Conservation (phyloP, 2,888 invertebrate species). For the Frankliniella fusca region DNA sequence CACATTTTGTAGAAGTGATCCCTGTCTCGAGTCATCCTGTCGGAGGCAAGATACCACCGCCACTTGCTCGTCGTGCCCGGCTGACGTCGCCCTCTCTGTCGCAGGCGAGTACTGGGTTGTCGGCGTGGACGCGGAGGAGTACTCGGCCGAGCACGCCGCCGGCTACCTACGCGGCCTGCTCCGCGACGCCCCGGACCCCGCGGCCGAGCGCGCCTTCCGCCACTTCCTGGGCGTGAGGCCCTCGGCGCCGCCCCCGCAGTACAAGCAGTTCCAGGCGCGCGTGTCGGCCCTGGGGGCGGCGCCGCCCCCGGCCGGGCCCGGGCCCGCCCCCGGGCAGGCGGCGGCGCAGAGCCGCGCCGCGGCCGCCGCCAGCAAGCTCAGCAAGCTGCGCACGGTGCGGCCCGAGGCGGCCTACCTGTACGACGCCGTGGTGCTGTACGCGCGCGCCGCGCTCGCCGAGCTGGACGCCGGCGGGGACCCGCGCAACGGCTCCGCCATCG, state of each 20-base stretch:
- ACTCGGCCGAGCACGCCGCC: conserved; percentile 70
- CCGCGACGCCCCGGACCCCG: conserved; percentile 57
- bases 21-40: too few species aligned
- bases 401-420: conserved; percentile 89
- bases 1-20: too few species aligned
- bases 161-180: conserved; percentile 76
- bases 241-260: conserved; percentile 51
- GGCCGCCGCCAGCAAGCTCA: conserved; percentile 62
- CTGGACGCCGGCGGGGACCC: conserved; percentile 65
- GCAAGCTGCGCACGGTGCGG: conserved; percentile 53
- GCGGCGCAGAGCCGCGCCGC: conserved; percentile 61
- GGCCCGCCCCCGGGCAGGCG: conserved; percentile 70
- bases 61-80: too few species aligned
- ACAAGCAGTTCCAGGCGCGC: conserved; percentile 64
- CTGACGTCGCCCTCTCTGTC: too few species aligned
- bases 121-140: conserved; percentile 85
- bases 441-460: conserved; percentile 69
- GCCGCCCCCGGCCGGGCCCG: conserved; percentile 81
- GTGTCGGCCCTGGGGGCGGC: conserved; percentile 81
- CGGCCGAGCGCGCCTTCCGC: conserved; percentile 66
- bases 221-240: conserved; percentile 81
- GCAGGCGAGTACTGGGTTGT: conserved; percentile 90
- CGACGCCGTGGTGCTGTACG: conserved; percentile 90
- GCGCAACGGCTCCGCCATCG: conserved; percentile 76
- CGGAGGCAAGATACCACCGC: too few species aligned